These are phyloP conservation scores for Scylla paramamosain DNA, from an alignment of 1,140 invertebrate genomes.

Conservation along the genomic window DNA sequence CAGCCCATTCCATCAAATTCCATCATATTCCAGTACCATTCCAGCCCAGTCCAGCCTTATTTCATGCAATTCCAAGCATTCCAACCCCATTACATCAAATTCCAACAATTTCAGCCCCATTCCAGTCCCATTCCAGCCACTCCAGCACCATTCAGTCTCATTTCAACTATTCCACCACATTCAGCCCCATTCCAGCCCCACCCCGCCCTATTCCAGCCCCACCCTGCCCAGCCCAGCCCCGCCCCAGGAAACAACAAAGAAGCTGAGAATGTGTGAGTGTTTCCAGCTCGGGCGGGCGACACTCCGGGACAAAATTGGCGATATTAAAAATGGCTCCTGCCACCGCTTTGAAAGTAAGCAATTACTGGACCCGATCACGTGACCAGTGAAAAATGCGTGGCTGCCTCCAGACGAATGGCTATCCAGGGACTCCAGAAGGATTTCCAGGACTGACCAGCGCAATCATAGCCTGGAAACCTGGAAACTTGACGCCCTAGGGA, in stretches of 20 bases:
- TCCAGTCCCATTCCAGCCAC: too few species aligned
- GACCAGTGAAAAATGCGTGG: constrained; percentile 74
- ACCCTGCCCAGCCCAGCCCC: not conserved
- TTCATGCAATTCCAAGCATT: too few species aligned
- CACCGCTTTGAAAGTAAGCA: constrained; percentile 75
- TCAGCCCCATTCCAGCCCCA: not conserved
- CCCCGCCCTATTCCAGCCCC: not conserved
- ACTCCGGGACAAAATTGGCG: constrained; percentile 71
- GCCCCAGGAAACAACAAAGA: constrained; percentile 66
- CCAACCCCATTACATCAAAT: too few species aligned
- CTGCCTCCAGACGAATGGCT: constrained; percentile 72
- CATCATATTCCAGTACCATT: too few species aligned
- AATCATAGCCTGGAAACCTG: constrained; percentile 63
- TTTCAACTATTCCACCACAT: too few species aligned
- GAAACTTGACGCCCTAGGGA: not conserved
- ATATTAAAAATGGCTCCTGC: constrained; percentile 74
- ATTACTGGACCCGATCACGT: constrained; percentile 74
- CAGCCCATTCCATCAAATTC: too few species aligned
- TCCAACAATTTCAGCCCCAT: too few species aligned
- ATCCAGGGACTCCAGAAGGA: constrained; percentile 66
- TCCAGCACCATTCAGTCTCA: too few species aligned
- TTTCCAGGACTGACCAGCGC: constrained; percentile 70
- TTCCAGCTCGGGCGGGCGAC: constrained; percentile 42
- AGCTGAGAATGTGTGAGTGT: constrained; percentile 66
- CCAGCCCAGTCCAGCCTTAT: too few species aligned